Evolutionary conservation across 2,797 vertebrate genomes (phyloP), one percentile per base, ranked within the genome.

Genomic region (Chiloscyllium punctatum): DNA sequence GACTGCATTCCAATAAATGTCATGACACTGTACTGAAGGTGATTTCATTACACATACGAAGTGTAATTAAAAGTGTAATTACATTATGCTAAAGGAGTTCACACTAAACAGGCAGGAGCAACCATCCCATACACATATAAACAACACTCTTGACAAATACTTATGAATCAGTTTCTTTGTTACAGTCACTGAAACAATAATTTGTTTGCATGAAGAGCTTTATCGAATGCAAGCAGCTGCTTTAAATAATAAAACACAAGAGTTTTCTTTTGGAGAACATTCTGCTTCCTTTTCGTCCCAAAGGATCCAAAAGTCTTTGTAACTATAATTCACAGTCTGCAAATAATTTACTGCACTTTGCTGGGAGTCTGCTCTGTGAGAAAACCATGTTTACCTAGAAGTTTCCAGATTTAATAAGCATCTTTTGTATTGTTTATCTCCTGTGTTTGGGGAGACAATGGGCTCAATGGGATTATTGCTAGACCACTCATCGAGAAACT

Each of bases 201-300:
- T 48, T 42, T 5, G 37, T 84, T 84, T 84, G 79, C 21, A 23
- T 84, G 37, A 23, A 42, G 16, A 42, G 42, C 7, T 42, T 84
- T 84, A 84, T 42, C 3, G 37, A 84, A 84, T 18, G 79, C 37
- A 23, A 23, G 37, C 5, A 42, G 6, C 18, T 42, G 37, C 42
- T 84, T 42, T 84, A 84, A 84, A 84, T 84, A 84, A 84, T 84
- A 84, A 84, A 84, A 84, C 37, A 42, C 37, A 48, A 84, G 37
- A 48, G 18, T 84, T 84, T 42, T 23, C 79, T 23, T 84, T 84
- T 8, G 21, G 37, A 42, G 16, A 42, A 18, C 37, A 23, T 42
- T 84, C 37, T 84, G 37, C 79, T 48, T 84, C 37, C 5, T 42
- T 84, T 84, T 84, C 23, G 79, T 42, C 79, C 77, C 77, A 82